Percentiles rank a stretch among this genome's conserved stretches.
Conservation (phyloP, 2,113 vertebrate genomes). For the Myrmecobius fasciatus region DNA sequence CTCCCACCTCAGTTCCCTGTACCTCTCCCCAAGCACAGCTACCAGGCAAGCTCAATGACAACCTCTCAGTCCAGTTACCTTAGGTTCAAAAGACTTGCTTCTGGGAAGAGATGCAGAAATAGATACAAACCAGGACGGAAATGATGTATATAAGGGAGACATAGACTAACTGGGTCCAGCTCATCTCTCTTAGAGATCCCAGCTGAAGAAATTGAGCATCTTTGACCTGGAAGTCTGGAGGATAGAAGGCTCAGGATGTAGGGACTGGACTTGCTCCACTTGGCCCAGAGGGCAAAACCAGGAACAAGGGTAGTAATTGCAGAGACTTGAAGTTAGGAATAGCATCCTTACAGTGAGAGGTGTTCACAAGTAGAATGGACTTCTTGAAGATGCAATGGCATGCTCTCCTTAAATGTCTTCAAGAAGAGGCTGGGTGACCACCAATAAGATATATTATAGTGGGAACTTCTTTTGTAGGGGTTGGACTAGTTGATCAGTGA, state of each 20-base stretch:
- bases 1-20: not conserved
- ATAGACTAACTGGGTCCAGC: not conserved
- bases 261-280: not conserved
- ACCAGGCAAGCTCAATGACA: not conserved
- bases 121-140: not conserved
- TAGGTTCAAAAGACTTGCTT: not conserved
- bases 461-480: not conserved
- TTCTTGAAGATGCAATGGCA: not conserved
- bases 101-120: not conserved
- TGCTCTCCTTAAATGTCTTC: not conserved
- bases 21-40: not conserved
- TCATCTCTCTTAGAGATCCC: not conserved
- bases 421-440: not conserved
- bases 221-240: not conserved
- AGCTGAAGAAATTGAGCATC: not conserved
- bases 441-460: not conserved
- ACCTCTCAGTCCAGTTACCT: not conserved
- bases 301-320: not conserved
- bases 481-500: not conserved
- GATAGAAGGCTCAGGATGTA: not conserved
- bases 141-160: not conserved
- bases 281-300: not conserved
- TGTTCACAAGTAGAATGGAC: not conserved
- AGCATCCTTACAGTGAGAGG: not conserved
- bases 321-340: not conserved